phyloP scores from a whole-genome alignment of 2,113 vertebrate genomes.

The Equus quagga region DNA sequence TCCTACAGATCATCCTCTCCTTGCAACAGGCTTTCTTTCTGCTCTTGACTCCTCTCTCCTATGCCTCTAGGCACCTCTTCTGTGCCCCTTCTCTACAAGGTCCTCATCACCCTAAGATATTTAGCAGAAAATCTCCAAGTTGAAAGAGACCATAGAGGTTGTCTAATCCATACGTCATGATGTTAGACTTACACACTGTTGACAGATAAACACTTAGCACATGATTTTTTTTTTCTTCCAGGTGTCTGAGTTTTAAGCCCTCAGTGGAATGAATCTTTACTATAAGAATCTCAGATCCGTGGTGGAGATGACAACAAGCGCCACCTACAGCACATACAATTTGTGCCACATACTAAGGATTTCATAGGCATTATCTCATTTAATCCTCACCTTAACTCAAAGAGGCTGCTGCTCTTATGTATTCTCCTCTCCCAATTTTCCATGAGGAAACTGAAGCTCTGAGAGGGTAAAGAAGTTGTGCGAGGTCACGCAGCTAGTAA shows the following conservation, averaged over 20 bases:
- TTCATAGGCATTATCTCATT: background rate
- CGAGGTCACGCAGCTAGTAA: background rate
- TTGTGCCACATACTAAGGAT: background rate
- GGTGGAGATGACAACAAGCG: background rate
- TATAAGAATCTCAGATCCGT: background rate
- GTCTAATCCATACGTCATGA: background rate
- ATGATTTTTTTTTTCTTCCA: background rate
- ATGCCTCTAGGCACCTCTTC: background rate
- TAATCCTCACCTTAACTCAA: background rate
- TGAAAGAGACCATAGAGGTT: background rate
- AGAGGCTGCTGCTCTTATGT: background rate
- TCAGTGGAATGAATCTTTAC: background rate
- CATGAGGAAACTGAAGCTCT: background rate
- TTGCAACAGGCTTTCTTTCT: background rate
- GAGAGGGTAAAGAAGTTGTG: background rate
- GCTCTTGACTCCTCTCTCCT: background rate
- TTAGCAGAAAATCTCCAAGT: background rate
- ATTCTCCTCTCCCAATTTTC: background rate
- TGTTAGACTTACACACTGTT: background rate
- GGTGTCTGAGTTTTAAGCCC: background rate
- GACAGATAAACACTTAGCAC: background rate
- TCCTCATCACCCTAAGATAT: background rate
- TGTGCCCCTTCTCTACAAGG: background rate
- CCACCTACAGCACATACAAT: fast-evolving
- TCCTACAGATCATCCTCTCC: background rate